Percentiles rank a stretch among this genome's conserved stretches.
Evolutionary conservation across 2,797 vertebrate genomes (phyloP).

Genomic region (Dermochelys coriacea): DNA sequence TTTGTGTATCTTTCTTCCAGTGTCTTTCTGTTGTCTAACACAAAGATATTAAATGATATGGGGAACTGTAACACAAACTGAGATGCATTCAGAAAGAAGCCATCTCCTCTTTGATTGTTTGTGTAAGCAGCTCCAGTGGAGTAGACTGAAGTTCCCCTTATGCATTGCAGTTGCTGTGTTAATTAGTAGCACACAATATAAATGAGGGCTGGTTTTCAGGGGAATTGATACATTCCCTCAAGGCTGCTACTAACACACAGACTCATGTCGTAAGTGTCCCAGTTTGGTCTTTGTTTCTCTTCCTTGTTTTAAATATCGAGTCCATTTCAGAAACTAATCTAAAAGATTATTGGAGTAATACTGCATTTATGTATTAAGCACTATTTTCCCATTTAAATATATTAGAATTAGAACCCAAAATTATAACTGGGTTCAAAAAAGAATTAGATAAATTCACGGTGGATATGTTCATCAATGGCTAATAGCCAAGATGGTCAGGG

Average conservation of each 20-base stretch:
- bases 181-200: slow-evolving; percentile 58
- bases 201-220: slow-evolving; percentile 17
- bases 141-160: neutral
- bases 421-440: neutral
- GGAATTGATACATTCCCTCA: slow-evolving; percentile 31
- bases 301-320: neutral
- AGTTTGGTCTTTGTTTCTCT: neutral
- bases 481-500: neutral
- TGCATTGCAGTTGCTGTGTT: slow-evolving; percentile 17
- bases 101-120: slow-evolving; percentile 37
- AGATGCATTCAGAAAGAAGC: neutral
- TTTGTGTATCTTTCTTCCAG: neutral
- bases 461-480: neutral
- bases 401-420: neutral
- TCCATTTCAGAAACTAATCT: neutral
- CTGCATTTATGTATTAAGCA: slow-evolving; percentile 3
- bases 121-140: neutral
- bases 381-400: slow-evolving; percentile 16
- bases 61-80: neutral
- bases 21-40: neutral
- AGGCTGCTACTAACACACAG: neutral
- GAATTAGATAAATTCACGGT: neutral
- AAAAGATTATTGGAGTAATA: neutral
- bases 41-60: neutral
- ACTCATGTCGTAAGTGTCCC: neutral